Evolutionary conservation across 2,113 vertebrate species (phyloP).

Genomic region (Corythoichthys haematopterus): DNA sequence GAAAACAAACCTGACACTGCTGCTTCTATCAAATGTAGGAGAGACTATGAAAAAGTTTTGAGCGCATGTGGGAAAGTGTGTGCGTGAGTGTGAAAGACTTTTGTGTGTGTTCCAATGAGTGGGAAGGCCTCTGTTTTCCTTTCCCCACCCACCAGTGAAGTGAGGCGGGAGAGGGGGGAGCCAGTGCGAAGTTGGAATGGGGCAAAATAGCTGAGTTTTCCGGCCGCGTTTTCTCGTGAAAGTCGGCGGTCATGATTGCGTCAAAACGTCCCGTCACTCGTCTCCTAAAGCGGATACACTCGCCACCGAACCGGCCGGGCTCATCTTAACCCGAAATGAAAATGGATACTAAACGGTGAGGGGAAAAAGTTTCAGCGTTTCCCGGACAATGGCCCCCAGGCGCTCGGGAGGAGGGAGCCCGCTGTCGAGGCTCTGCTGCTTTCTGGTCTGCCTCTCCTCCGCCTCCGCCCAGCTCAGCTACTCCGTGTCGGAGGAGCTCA

Average conservation of each 20-base stretch:
- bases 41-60: constrained; percentile 20
- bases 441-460: constrained; percentile 58
- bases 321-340: constrained; percentile 28
- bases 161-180: constrained; percentile 42
- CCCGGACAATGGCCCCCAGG: constrained; percentile 69
- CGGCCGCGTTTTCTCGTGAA: constrained; percentile 36
- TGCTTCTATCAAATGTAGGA: constrained; percentile 15
- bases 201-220: constrained; percentile 54
- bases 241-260: constrained; percentile 56
- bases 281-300: constrained; percentile 53
- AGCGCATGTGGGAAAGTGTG: constrained; percentile 25
- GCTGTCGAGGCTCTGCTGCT: constrained; percentile 74
- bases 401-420: constrained; percentile 69
- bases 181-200: constrained; percentile 50
- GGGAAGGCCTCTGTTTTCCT: constrained; percentile 32
- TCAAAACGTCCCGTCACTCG: constrained; percentile 45
- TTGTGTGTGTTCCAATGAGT: constrained; percentile 46
- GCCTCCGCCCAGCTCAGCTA: constrained; percentile 68
- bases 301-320: constrained; percentile 33
- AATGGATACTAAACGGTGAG: constrained; percentile 63
- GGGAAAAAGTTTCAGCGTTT: constrained; percentile 46
- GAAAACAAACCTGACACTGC: background rate
- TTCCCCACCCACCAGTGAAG: constrained; percentile 64
- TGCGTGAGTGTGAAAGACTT: constrained; percentile 6
- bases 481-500: constrained; percentile 72